Base-by-base conservation (phyloP, 2,797 vertebrate genomes). In the Balearica regulorum region DNA sequence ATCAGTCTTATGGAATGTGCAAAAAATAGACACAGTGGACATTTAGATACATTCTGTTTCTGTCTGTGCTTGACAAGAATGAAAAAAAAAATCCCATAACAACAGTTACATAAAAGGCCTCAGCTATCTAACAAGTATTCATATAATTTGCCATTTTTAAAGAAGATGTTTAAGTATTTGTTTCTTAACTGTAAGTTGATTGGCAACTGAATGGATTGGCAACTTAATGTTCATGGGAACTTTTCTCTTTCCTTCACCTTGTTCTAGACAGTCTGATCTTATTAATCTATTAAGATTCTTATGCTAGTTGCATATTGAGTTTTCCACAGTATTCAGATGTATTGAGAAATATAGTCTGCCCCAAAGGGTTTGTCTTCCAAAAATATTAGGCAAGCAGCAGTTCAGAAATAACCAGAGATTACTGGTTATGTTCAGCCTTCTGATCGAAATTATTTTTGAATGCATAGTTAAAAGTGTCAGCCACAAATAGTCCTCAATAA, bases 1-100 rank as follows among this genome's bases (percentile, higher is more conserved):
- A 96, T 95, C 89, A 82, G 75, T 94, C 77, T 87, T 51, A 62
- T 41, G 89, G 65, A 96, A 95, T 92, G 85, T 68, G 55, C 44
- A 35, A 70, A 94, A 88, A 94, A 91, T 87, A 94, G 96, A 83
- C 39, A 83, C 39, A 60, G 60, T 71, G 80, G 87, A 90, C 66
- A 57, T 46, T 81, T 49, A 85, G 53, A 93, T 48, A 29, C 5
- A 48, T 78, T 91, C 51, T 83, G 39, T 71, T 92, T 90, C 55
- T 93, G 54, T 83, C 75, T 96, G 22, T 72, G 29, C 39, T 94
- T 83, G 68, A 78, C 0, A 0, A 91, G 46, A 93, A 71, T 61
- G 62, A 88, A 88, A 58, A 90, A 72, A 39, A 57, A 71, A 57
- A 37, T 72, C 58, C 41, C 22, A 25, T 53, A 89, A 37, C 20